These are phyloP conservation scores for Mastacembelus armatus DNA, from an alignment of 2,797 vertebrate genomes.

Conservation along the genomic window DNA sequence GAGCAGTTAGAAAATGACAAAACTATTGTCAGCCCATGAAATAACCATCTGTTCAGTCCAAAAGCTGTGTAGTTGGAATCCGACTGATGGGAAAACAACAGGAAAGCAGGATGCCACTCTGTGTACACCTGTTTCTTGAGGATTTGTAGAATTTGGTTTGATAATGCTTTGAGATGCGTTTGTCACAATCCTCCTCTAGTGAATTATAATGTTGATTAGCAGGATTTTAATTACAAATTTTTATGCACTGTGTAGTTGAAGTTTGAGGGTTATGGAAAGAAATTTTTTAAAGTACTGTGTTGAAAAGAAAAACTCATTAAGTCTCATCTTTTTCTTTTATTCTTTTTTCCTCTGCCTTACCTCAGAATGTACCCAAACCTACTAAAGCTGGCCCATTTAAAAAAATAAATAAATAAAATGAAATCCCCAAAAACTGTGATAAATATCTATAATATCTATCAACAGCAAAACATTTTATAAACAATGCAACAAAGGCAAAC, in stretches of 20 bases:
- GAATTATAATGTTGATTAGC: conserved; percentile 15
- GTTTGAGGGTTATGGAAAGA: conserved; percentile 4
- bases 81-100: conserved; percentile 62
- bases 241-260: conserved; percentile 10
- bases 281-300: background rate
- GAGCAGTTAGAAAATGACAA: conserved; percentile 64
- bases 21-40: conserved; percentile 65
- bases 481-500: background rate
- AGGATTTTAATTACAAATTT: conserved; percentile 31
- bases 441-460: too few relatives aligned
- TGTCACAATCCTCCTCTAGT: conserved; percentile 16
- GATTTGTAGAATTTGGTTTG: conserved; percentile 34
- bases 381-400: background rate
- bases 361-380: background rate
- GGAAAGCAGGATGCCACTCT: conserved; percentile 37
- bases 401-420: too few relatives aligned
- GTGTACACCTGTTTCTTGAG: conserved; percentile 35
- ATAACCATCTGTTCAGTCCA: conserved; percentile 72
- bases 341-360: background rate
- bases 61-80: conserved; percentile 62
- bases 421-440: background rate
- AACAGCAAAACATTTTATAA: background rate
- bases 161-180: conserved; percentile 29
- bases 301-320: background rate
- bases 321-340: background rate